These are phyloP conservation scores for Matsumyia berberina DNA, from an alignment of 2,888 invertebrate genomes.

Conservation along the genomic window DNA sequence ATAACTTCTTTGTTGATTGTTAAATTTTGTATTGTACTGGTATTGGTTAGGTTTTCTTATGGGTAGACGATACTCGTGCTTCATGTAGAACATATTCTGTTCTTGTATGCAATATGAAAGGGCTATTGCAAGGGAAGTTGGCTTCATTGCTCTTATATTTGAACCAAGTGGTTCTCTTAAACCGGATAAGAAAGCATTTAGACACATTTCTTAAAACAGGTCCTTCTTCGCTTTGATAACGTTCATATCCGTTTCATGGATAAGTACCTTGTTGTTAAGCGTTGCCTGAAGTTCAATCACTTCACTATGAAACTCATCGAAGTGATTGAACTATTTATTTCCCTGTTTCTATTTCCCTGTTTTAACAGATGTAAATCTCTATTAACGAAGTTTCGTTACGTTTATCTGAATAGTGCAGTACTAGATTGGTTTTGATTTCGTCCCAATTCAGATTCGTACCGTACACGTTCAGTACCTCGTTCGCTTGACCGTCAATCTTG, in stretches of 20 bases:
- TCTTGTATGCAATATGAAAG: conserved; percentile 66
- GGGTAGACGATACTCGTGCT: conserved; percentile 8
- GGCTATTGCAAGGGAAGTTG: conserved; percentile 57
- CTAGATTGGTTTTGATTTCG: conserved; percentile 48
- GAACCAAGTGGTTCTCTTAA: conserved; percentile 70
- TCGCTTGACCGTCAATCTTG: conserved; percentile 58
- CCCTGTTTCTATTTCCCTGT: not conserved
- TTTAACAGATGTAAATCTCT: conserved; percentile 35
- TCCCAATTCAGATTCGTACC: conserved; percentile 56
- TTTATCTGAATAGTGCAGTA: conserved; percentile 62
- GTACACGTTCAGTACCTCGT: conserved; percentile 68
- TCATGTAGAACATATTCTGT: conserved; percentile 50
- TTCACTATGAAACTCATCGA: conserved; percentile 46
- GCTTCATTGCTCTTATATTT: conserved; percentile 70
- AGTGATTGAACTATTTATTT: no score
- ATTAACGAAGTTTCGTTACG: conserved; percentile 58
- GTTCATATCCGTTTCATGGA: conserved; percentile 58
- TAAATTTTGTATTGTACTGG: not conserved
- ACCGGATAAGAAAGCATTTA: conserved; percentile 66
- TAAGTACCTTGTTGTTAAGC: conserved; percentile 52
- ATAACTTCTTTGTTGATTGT: not conserved
- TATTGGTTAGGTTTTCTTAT: not conserved
- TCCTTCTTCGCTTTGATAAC: conserved; percentile 59
- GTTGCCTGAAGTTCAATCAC: conserved; percentile 63
- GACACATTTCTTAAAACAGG: conserved; percentile 65